Base-by-base conservation (phyloP, 1,140 invertebrate genomes). In the Hyles vespertilio region DNA sequence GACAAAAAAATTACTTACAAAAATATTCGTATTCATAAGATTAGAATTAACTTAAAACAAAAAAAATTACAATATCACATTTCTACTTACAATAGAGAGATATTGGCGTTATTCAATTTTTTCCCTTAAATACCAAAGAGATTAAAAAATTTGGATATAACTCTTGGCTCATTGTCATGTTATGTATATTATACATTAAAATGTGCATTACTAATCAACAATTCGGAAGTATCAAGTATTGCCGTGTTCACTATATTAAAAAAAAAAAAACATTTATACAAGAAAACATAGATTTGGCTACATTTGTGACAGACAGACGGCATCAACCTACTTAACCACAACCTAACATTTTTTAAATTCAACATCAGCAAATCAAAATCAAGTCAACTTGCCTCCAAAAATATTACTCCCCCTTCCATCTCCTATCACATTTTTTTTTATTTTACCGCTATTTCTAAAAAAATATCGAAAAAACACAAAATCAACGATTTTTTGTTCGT, bases 61-160 rank as follows among this genome's bases (percentile, higher is more conserved):
- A 45, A 82, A 76, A 79, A 84, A 84, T 75, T 86, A 87, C 83
- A 87, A 86, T 89, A 89, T 89, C 86, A 89, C 86, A 89, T 86
- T 79, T 87, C 86, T 89, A 89, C 83, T 89, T 84, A 87, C 69
- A 84, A 87, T 87, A 87, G 84, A 89, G 81, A 89, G 83, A 89
- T 87, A 86, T 45, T 54, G 52, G 52, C 52, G 43, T 36, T 54
- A 11, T 54, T 44, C 43, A 8, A 45, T 54, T 54, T 22, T n/a
- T 22, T 79, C 69, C 76, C 71, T 74, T 81, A 78, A 61, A 79
- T 76, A 68, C 73, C 72, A 81, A 66, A 71, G 70, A 68, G 57
- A 67, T 62, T 61, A 70, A 74, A 77, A 71, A 73, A 68, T 71
- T 72, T 72, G 67, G 69, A 74, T 77, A 77, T 70, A 63, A 76